These are phyloP conservation scores for Dasypogon diadema DNA, from an alignment of 2,888 invertebrate species.

Conservation along the genomic window DNA sequence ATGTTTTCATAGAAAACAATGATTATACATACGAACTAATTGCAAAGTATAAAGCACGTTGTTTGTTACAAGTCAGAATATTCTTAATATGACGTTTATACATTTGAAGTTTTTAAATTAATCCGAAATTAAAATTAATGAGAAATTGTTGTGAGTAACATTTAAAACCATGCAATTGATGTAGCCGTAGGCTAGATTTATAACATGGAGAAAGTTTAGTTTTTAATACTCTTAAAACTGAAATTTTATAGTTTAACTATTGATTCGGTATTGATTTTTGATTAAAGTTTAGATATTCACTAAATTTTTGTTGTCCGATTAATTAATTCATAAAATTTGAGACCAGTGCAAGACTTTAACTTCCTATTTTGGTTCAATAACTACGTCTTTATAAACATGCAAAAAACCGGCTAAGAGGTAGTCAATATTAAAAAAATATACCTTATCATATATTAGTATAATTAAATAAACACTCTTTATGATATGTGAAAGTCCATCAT, in stretches of 20 bases:
- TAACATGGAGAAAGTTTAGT: conserved; percentile 40
- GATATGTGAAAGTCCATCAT: too few species aligned
- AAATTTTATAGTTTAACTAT: conserved; percentile 42
- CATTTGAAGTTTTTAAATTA: conserved; percentile 1
- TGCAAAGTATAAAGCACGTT: conserved; percentile 33
- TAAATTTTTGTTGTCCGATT: conserved; percentile 35
- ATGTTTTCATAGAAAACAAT: neutral
- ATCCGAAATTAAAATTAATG: conserved; percentile 36
- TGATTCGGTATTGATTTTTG: conserved; percentile 24
- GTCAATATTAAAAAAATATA: too few species aligned
- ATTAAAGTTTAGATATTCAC: conserved; percentile 31
- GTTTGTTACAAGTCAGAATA: conserved; percentile 14
- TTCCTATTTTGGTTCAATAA: too few species aligned
- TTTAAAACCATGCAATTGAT: conserved; percentile 55
- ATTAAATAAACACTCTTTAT: too few species aligned
- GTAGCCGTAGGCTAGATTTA: conserved; percentile 56
- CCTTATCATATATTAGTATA: too few species aligned
- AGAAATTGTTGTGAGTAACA: conserved; percentile 56
- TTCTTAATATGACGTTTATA: neutral
- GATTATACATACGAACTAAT: conserved; percentile 35
- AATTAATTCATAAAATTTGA: too few species aligned
- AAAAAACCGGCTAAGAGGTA: too few species aligned
- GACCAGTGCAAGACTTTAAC: too few species aligned
- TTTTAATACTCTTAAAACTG: conserved; percentile 8
- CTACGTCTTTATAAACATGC: too few species aligned